These are phyloP conservation scores for Caloenas nicobarica DNA, from an alignment of 2,113 vertebrate species.

Conservation along the genomic window DNA sequence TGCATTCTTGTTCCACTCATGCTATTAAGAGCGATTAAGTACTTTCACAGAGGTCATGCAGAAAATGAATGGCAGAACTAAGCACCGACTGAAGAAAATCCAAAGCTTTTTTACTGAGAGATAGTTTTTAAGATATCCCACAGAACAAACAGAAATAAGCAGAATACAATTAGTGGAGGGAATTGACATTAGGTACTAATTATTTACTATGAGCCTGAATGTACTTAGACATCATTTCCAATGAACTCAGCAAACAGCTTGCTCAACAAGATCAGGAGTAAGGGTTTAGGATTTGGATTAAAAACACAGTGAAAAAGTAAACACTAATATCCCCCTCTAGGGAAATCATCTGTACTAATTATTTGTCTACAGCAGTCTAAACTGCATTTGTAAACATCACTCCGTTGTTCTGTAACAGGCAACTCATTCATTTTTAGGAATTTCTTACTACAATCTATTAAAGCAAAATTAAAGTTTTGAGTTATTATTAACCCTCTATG, in stretches of 20 bases:
- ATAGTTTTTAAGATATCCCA: constrained; percentile 21
- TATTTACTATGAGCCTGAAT: background rate
- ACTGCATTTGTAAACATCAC: background rate
- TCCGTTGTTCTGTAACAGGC: background rate
- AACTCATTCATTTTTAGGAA: background rate
- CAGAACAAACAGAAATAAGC: constrained; percentile 6
- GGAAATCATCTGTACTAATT: constrained; percentile 59
- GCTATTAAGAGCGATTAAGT: constrained; percentile 57
- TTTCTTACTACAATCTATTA: background rate
- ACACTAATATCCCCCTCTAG: constrained; percentile 2
- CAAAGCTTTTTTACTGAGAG: background rate
- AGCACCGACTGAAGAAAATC: constrained; percentile 3
- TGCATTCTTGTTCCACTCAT: constrained; percentile 54
- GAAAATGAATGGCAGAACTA: constrained; percentile 47
- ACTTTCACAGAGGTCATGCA: constrained; percentile 51
- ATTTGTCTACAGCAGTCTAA: constrained; percentile 21
- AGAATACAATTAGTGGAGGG: background rate
- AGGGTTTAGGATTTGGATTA: constrained; percentile 41
- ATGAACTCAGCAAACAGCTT: constrained; percentile 28
- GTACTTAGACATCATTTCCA: background rate
- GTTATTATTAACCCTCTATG: background rate
- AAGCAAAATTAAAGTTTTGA: background rate
- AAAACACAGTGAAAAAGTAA: constrained; percentile 32
- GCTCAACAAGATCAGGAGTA: constrained; percentile 32
- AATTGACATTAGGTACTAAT: constrained; percentile 12